These are phyloP conservation scores for Nephila pilipes DNA, from an alignment of 1,140 invertebrate species.

Conservation along the genomic window DNA sequence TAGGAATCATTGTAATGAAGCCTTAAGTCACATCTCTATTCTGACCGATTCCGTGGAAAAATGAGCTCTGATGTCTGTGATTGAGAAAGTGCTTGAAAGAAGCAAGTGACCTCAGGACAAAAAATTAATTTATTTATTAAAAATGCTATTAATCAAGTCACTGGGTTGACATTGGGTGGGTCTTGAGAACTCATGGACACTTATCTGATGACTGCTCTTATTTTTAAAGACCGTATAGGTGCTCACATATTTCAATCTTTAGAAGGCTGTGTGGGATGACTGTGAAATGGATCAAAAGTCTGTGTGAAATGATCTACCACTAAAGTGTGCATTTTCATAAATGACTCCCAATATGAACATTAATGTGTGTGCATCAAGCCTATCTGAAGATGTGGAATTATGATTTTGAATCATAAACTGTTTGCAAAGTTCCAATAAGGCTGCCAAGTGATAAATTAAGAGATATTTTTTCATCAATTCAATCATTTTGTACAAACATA, in stretches of 20 bases:
- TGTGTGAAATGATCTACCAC: neutral
- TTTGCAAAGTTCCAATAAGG: neutral
- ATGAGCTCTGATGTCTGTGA: slow-evolving; percentile 89
- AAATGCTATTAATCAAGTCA: neutral
- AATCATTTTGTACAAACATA: slow-evolving; percentile 19
- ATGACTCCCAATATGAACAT: neutral
- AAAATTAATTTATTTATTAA: slow-evolving; percentile 51
- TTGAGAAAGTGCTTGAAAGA: slow-evolving; percentile 88
- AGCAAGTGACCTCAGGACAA: slow-evolving; percentile 79
- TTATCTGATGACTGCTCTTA: neutral
- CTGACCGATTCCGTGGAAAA: slow-evolving; percentile 92
- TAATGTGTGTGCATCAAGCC: neutral
- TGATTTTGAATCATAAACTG: neutral
- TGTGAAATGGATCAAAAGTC: neutral
- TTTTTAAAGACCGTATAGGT: neutral
- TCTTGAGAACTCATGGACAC: neutral
- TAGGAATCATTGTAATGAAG: slow-evolving; percentile 94
- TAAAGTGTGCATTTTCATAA: neutral
- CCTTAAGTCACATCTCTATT: slow-evolving; percentile 88
- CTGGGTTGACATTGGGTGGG: no score
- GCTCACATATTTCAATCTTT: neutral
- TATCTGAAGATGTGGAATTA: neutral
- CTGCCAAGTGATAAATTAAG: slow-evolving; percentile 5
- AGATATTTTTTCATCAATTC: slow-evolving; percentile 11
- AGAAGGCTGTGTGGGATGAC: neutral